Base-by-base conservation (phyloP, 2,797 vertebrate genomes). In the Atherinosoma microstoma region DNA sequence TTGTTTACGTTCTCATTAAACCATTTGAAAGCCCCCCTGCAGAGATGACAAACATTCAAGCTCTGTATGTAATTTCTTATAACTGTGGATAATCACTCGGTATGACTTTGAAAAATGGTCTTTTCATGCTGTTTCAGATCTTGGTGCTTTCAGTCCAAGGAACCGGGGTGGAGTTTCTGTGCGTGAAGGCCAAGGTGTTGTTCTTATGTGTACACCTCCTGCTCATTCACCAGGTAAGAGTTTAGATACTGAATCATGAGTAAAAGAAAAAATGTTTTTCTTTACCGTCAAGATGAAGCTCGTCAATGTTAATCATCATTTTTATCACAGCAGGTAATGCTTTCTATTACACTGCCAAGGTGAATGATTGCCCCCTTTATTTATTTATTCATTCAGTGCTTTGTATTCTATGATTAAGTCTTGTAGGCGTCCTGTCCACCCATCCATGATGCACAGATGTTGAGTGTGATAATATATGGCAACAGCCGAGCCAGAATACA, bases 161-260 rank as follows among this genome's bases (percentile, higher is more conserved):
- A 93, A 93, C 40, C 94, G 97, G 94, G 98, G 96, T 20, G 97
- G 94, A 0, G 97, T 99, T 3, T 98, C 96, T 0, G 98, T 98
- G 75, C 94, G 97, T 59, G 97, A 98, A 95, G 97, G 97, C 82
- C 98, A 99, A 92, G 98, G 97, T 6, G 97, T 99, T 57, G 98
- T 99, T 34, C 95, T 99, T 60, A 97, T 99, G 94, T 99, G 97
- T 68, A 96, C 95, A 1, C 97, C 98, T 61, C 98, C 98, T 7
- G 94, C 96, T 68, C 97, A 99, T 89, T 98, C 98, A 0, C 96
- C 97, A 96, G 98, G 98, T 99, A 95, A 87, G 87, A 54, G 6
- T 54, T 54, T 29, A 24, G 10, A 62, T 22, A 54, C 40, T 45
- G 3, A 29, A 18, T 42, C 38, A 35, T 15, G 20, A 22, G 6